Conservation (phyloP, 2,797 vertebrate species). For the Periophthalmus magnuspinnatus region DNA sequence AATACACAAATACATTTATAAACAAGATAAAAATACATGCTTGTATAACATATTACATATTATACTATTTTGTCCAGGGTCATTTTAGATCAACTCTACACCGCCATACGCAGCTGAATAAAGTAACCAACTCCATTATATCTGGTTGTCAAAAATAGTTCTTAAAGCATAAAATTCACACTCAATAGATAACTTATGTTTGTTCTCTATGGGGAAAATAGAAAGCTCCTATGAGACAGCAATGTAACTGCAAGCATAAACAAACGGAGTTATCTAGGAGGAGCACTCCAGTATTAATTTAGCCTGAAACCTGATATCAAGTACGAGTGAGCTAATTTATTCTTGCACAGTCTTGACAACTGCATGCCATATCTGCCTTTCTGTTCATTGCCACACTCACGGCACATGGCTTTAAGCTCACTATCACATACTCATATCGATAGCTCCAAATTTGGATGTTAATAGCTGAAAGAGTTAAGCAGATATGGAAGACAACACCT, state of each 20-base stretch:
- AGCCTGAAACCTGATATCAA: conserved; percentile 16
- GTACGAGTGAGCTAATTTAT: conserved; percentile 26
- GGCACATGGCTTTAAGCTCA: conserved; percentile 35
- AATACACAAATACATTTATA: conserved; percentile 11
- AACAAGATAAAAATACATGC: too few relatives aligned
- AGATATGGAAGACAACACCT: conserved; percentile 8
- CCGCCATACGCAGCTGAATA: conserved; percentile 15
- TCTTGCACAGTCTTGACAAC: conserved; percentile 62
- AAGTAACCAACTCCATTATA: conserved; percentile 1
- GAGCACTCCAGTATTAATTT: conserved; percentile 7
- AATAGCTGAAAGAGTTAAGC: conserved; percentile 23
- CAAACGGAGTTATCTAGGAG: conserved; percentile 16
- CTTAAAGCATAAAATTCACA: conserved; percentile 10
- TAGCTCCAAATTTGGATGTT: conserved; percentile 18
- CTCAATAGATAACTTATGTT: conserved; percentile 11
- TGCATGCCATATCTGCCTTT: conserved; percentile 76
- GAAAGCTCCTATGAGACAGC: background rate
- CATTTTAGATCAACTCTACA: conserved; percentile 46
- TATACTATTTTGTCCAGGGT: conserved; percentile 40
- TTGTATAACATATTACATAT: too few relatives aligned
- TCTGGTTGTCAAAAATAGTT: background rate
- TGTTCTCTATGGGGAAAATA: conserved; percentile 2
- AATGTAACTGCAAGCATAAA: conserved; percentile 13
- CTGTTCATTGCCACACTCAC: conserved; percentile 46
- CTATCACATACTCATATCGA: conserved; percentile 13